Evolutionary conservation across 2,888 invertebrate species (phyloP).

Genomic region (Thereva unica): DNA sequence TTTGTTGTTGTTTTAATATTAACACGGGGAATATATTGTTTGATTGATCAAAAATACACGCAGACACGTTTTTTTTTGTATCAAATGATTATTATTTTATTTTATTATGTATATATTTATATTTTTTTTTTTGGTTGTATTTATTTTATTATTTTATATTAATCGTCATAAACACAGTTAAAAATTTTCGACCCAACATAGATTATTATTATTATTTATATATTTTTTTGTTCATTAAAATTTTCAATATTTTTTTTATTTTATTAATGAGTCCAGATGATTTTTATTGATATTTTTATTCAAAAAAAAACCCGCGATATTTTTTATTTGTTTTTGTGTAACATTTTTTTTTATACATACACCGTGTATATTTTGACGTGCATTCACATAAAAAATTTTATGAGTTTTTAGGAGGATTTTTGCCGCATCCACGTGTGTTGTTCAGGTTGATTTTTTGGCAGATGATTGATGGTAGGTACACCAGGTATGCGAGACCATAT

Average conservation of each 20-base stretch:
- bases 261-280: constrained; percentile 9
- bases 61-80: constrained; percentile 32
- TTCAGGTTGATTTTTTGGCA: too few relatives aligned
- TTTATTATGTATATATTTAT: constrained; percentile 20
- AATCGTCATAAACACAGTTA: constrained; percentile 25
- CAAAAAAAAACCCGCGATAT: not conserved
- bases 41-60: constrained; percentile 38
- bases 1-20: not conserved
- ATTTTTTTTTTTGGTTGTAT: constrained; percentile 10
- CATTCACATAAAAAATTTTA: too few relatives aligned
- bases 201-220: constrained; percentile 15
- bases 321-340: constrained; percentile 6
- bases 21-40: constrained; percentile 22
- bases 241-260: constrained; percentile 22
- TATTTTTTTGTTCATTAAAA: not conserved
- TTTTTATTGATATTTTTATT: constrained; percentile 12
- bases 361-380: too few relatives aligned
- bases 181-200: constrained; percentile 6
- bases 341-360: not conserved
- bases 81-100: not conserved
- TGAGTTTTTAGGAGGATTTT: too few relatives aligned
- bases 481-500: too few relatives aligned
- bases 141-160: constrained; percentile 22
- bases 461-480: too few relatives aligned
- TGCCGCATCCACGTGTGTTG: too few relatives aligned